A percentile compares a stretch with the other conserved stretches of the same genome.
phyloP scores from a whole-genome alignment of 2,888 invertebrate genomes.

The Drosophila gaucha region DNA sequence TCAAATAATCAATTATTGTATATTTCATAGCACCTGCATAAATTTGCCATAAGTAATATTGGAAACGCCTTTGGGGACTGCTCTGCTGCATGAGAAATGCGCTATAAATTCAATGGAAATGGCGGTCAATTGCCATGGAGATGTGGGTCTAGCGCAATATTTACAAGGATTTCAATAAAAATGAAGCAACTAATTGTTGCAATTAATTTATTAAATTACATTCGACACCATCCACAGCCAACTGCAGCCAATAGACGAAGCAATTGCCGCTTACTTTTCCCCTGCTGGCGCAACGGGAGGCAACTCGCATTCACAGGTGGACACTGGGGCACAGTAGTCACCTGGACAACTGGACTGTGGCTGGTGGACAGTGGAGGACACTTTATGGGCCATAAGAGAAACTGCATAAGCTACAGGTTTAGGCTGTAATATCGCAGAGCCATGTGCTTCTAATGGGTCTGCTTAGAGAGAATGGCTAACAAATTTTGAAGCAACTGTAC shows the following conservation, averaged over 20 bases:
- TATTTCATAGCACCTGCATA: constrained; percentile 34
- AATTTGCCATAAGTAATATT: constrained; percentile 38
- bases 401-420: constrained; percentile 39
- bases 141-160: constrained; percentile 45
- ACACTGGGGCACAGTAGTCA: constrained; percentile 17
- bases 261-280: too few species aligned
- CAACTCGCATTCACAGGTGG: constrained; percentile 15
- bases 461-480: neutral
- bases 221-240: constrained; percentile 39
- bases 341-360: constrained; percentile 9
- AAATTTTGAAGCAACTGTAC: constrained; percentile 33
- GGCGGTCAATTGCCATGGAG: constrained; percentile 19
- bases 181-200: constrained; percentile 65
- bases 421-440: constrained; percentile 16
- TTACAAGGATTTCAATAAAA: constrained; percentile 66
- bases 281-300: constrained; percentile 43
- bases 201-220: constrained; percentile 74
- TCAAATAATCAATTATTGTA: constrained; percentile 28
- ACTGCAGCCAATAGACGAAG: constrained; percentile 3
- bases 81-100: constrained; percentile 33
- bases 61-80: constrained; percentile 22
- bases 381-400: constrained; percentile 51
- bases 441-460: constrained; percentile 28
- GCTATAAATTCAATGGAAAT: constrained; percentile 44
- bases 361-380: constrained; percentile 4